Percentiles rank a stretch among this genome's conserved stretches.
phyloP scores from a whole-genome alignment of 1,140 invertebrate species.

The Drosophila kepulauana region DNA sequence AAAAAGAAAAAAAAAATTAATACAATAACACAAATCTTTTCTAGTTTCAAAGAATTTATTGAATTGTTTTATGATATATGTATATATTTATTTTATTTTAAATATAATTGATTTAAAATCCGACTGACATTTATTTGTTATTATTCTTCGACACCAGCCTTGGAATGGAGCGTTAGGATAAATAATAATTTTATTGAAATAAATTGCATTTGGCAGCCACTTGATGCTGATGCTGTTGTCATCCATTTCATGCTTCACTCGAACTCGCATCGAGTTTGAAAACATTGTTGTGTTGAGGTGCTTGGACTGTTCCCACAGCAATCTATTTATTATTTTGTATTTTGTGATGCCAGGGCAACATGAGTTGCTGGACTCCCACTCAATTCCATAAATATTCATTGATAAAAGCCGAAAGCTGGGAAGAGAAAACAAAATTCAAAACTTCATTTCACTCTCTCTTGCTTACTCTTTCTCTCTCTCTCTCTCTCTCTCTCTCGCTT shows the following conservation, averaged over 20 bases:
- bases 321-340: constrained; percentile 30
- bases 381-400: constrained; percentile 57
- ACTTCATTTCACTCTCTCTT: background rate
- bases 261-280: background rate
- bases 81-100: no score
- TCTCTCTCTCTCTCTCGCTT: constrained; percentile 6
- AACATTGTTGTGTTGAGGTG: background rate
- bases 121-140: background rate
- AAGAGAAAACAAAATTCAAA: constrained; percentile 12
- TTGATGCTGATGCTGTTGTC: constrained; percentile 6
- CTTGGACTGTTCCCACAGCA: constrained; percentile 15
- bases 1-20: background rate
- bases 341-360: constrained; percentile 1
- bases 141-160: background rate
- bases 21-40: no score
- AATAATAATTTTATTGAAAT: constrained; percentile 3
- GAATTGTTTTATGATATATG: no score
- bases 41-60: no score
- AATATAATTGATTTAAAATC: background rate
- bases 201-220: constrained; percentile 8
- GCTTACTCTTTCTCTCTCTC: background rate
- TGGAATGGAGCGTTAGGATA: background rate
- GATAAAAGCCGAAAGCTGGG: constrained; percentile 27
- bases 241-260: background rate
- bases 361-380: constrained; percentile 1